Base-by-base conservation (phyloP, 2,888 invertebrate genomes). In the Drosophila flavopinicola region DNA sequence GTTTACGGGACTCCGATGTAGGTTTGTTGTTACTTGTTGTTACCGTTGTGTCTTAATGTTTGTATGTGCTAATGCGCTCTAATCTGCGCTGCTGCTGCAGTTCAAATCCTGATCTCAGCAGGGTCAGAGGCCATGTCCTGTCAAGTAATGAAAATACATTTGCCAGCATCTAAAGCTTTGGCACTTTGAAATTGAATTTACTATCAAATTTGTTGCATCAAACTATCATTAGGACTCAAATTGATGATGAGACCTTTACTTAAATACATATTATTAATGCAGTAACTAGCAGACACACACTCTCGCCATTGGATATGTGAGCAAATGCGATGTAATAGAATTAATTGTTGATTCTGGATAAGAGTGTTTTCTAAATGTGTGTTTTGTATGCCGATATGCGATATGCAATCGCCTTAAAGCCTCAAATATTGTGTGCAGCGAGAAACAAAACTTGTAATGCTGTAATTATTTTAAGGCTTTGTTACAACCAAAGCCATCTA, bases 201-300 rank as follows among this genome's bases (percentile, higher is more conserved):
- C 75, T 87, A 84, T 83, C 86, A 73, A 83, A 84, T 86, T 67
- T 73, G 68, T 71, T 76, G 67, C 77, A 83, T 87, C 86, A 73
- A 70, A 72, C 78, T 60, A 68, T 66, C 64, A 69, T 77, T 72
- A 65, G 64, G 35, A 51, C 15, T 32, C 17, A 65, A 57, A 52
- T 38, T 53, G 35, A 52, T 61, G 39, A 44, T 51, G 39, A 13
- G 32, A 11, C 11, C 24, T 17, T 17, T 20, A 39, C n/a, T 25
- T 10, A 13, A n/a, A 11, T 2, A 17, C 6, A 13, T 10, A 41
- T 47, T 23, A 30, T 29, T 30, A 29, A 27, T 49, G 30, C 1
- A 30, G 24, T 11, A 25, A 6, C 11, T 25, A 11, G 9, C 1
- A 6, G 15, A 37, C 38, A 32, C 4, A 35, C 17, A n/a, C 6